Evolutionary conservation across 2,888 invertebrate genomes (phyloP), one percentile per base, ranked within the genome.

Genomic region (Dasysyrphus albostriatus): DNA sequence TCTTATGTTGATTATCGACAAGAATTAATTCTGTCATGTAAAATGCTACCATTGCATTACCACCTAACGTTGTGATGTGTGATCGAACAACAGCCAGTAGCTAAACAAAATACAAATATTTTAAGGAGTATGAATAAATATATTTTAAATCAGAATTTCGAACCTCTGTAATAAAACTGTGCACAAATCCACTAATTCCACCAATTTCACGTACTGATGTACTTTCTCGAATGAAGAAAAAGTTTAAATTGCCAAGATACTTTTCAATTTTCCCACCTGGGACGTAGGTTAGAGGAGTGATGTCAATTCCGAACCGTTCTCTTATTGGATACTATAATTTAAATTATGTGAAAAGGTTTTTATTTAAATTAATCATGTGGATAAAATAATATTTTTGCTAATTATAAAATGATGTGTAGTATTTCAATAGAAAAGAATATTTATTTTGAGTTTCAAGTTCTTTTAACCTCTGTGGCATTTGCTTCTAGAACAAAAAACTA

Each of bases 191-290:
- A 92, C 97, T 97, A 63, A 98, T 94, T 1, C 99, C 99, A 61
- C 98, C 98, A 90, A 94, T 95, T 92, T 99, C 98, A 88, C 98
- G 93, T 81, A 98, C 96, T 12, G 97, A 97, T 0, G 98, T 98
- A 84, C 97, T 98, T 93, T 99, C 99, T 32, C 99, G 94, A 88
- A 99, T 98, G 91, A 99, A 98, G 93, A 98, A 97, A 92, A 98
- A 97, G 91, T 98, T 97, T 88, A 98, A 93, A 91, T 98, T 97
- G 88, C 99, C 98, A 90, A 98, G 94, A 91, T 98, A 97, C 88
- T 96, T 95, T 89, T 96, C 96, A 82, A 96, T 95, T 89, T 94
- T 95, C 54, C 95, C 96, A 70, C 97, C 97, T 16, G 97, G 96
- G 85, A 98, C 94, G 90, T 95, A 96, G 69, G 96, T 95, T 51